A percentile compares a stretch with the other conserved stretches of the same genome.
Evolutionary conservation across 2,113 vertebrate genomes (phyloP).

Genomic region (Pseudopodoces humilis): DNA sequence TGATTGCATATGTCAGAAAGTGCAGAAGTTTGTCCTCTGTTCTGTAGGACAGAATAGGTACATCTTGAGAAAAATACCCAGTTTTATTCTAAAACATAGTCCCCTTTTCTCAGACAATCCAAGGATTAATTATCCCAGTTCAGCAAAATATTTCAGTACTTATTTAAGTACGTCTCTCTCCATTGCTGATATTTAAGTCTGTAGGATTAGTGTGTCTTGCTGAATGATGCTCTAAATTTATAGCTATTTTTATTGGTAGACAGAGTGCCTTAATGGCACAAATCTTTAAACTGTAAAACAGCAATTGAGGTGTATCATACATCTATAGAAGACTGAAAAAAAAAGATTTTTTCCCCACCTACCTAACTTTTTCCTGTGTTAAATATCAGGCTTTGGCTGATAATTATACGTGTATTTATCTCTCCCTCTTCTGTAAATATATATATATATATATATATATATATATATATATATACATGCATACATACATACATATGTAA

Average conservation of each 20-base stretch:
- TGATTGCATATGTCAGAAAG: not conserved
- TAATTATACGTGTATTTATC: not conserved
- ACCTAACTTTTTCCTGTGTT: not conserved
- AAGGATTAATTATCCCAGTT: constrained; percentile 4
- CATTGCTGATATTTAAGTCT: not conserved
- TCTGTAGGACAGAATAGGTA: not conserved
- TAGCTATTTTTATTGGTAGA: not conserved
- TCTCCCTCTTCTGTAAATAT: not conserved
- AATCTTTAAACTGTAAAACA: not conserved
- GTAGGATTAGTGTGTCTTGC: constrained; percentile 11
- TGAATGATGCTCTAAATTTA: constrained; percentile 9
- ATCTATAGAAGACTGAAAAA: not conserved
- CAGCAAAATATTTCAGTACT: not conserved
- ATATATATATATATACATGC: accelerated
- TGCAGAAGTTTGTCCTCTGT: not conserved
- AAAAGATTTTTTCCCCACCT: accelerated
- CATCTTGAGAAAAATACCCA: not conserved
- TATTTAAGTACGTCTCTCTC: not conserved
- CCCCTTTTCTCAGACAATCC: not conserved
- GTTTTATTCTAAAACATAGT: not conserved
- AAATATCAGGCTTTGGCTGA: not conserved
- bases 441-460: not conserved
- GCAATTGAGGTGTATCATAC: not conserved
- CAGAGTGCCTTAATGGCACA: not conserved
- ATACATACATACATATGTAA: accelerated